Percentiles rank a stretch among this genome's conserved stretches.
These are phyloP conservation scores for Graphium colonna DNA, from an alignment of 2,888 invertebrate genomes.

Conservation along the genomic window DNA sequence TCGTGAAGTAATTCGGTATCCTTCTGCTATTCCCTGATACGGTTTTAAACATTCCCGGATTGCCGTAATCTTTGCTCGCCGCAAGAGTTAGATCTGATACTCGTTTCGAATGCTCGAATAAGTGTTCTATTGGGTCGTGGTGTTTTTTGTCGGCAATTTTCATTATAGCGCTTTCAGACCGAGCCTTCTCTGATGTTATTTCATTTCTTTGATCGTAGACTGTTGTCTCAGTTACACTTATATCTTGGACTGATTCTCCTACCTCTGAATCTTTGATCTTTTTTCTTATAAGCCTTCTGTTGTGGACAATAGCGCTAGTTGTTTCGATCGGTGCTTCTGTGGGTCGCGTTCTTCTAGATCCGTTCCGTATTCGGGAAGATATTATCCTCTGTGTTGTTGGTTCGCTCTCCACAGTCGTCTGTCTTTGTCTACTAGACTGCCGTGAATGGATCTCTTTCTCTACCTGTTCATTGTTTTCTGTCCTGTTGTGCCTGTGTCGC, in stretches of 20 bases:
- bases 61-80: constrained; percentile 85
- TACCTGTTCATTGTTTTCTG: constrained; percentile 53
- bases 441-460: constrained; percentile 55
- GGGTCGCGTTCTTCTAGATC: constrained; percentile 57
- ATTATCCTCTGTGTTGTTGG: constrained; percentile 61
- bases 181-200: constrained; percentile 65
- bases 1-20: constrained; percentile 85
- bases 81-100: constrained; percentile 87
- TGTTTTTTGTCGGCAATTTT: constrained; percentile 78
- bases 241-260: constrained; percentile 64
- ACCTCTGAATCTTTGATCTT: constrained; percentile 62
- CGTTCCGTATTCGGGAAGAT: constrained; percentile 64
- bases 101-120: constrained; percentile 81
- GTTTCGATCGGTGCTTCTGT: constrained; percentile 61
- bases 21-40: constrained; percentile 81
- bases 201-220: constrained; percentile 51
- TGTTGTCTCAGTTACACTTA: constrained; percentile 58
- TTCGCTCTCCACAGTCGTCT: constrained; percentile 51
- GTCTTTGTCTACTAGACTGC: constrained; percentile 53
- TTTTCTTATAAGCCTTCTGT: constrained; percentile 58
- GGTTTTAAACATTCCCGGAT: constrained; percentile 85
- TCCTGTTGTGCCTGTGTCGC: constrained; percentile 52
- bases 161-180: constrained; percentile 78
- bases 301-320: constrained; percentile 47
- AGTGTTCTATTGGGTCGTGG: constrained; percentile 57